Conservation (phyloP, 2,113 vertebrate species). For the Leucopternis melanops region DNA sequence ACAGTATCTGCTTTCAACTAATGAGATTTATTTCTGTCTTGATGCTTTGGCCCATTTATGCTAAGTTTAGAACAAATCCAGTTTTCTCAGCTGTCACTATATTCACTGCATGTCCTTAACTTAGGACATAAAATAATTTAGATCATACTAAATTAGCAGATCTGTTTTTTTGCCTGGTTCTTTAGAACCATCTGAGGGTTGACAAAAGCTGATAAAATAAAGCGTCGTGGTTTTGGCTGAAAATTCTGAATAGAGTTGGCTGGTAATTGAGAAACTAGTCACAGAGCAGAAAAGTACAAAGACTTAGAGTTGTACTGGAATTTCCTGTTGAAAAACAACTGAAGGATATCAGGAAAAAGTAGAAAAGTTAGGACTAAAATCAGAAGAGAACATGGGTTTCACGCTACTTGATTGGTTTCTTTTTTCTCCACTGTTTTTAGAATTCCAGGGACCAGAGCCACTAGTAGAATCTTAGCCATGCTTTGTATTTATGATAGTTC, state of each 20-base stretch:
- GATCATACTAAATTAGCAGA: not conserved
- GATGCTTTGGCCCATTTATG: slow-evolving; percentile 6
- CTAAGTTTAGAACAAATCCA: slow-evolving; percentile 13
- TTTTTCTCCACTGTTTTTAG: not conserved
- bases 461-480: not conserved
- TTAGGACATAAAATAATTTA: not conserved
- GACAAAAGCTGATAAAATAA: not conserved
- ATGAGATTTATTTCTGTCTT: slow-evolving; percentile 29
- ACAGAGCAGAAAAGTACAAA: not conserved
- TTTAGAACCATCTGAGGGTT: not conserved
- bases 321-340: not conserved
- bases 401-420: not conserved
- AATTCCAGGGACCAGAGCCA: not conserved
- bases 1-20: not conserved
- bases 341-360: not conserved
- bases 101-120: not conserved
- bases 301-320: not conserved
- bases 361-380: not conserved
- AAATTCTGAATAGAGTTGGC: not conserved
- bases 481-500: not conserved
- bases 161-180: not conserved
- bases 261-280: not conserved
- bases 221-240: not conserved
- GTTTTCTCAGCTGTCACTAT: not conserved
- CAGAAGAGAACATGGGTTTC: not conserved